A percentile compares a stretch with the other conserved stretches of the same genome.
Evolutionary conservation across 2,888 invertebrate species (phyloP).

Genomic region (Amiota communis): DNA sequence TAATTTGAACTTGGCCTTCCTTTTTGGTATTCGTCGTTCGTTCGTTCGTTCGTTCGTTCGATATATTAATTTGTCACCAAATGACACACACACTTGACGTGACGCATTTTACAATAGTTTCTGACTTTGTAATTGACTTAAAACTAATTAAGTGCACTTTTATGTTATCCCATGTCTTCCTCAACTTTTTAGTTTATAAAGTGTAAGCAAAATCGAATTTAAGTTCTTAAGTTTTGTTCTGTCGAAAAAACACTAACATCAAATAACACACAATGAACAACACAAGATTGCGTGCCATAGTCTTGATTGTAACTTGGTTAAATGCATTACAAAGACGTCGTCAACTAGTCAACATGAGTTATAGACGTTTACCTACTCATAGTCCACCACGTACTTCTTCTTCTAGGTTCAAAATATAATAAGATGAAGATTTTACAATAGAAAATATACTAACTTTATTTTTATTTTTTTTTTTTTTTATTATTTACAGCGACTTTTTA

Average conservation of each 20-base stretch:
- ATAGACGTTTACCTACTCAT: conserved; percentile 13
- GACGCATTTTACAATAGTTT: too few species aligned
- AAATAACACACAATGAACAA: neutral
- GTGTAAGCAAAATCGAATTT: too few species aligned
- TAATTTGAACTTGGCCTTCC: too few species aligned
- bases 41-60: too few species aligned
- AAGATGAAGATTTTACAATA: conserved; percentile 6
- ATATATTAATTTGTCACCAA: too few species aligned
- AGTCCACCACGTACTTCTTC: conserved; percentile 15
- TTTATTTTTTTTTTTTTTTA: conserved; percentile 37
- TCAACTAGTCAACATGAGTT: conserved; percentile 11
- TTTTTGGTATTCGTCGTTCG: too few species aligned
- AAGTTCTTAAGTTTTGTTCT: neutral
- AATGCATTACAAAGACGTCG: conserved; percentile 5
- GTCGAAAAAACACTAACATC: neutral
- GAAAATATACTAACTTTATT: neutral
- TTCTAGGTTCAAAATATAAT: conserved; percentile 45
- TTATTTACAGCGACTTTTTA: conserved; percentile 86
- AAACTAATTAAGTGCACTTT: conserved; percentile 59
- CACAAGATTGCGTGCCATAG: conserved; percentile 1
- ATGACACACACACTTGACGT: too few species aligned
- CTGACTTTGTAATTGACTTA: conserved; percentile 16
- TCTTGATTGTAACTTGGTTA: conserved; percentile 17
- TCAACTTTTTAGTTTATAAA: neutral
- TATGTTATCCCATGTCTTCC: conserved; percentile 47